These are phyloP conservation scores for Pan paniscus DNA, from an alignment of 2,113 vertebrate species.

Conservation along the genomic window DNA sequence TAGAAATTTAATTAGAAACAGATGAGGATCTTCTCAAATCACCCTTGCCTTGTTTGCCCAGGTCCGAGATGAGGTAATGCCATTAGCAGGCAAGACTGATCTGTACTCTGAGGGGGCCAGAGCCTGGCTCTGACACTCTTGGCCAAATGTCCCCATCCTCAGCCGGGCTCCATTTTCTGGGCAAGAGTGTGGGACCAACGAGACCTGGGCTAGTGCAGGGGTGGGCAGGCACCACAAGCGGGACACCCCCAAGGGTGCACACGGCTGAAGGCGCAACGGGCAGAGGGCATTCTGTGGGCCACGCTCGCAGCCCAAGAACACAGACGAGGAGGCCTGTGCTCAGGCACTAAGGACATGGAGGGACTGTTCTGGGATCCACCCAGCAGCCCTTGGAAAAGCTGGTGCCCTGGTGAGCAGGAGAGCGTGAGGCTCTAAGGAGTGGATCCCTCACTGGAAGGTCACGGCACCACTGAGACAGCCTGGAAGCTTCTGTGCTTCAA, in stretches of 20 bases:
- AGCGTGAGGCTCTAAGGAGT: background rate
- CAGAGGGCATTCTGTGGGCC: too few species aligned
- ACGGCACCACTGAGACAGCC: rapidly evolving
- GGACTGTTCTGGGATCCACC: background rate
- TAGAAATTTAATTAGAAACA: background rate
- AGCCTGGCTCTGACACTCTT: rapidly evolving
- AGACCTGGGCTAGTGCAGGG: background rate
- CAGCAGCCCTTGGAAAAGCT: rapidly evolving
- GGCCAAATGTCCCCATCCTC: background rate
- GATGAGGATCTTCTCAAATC: background rate
- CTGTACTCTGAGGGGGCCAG: rapidly evolving
- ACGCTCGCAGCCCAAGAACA: background rate
- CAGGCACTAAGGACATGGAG: rapidly evolving
- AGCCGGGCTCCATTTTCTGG: rapidly evolving
- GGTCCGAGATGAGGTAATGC: background rate
- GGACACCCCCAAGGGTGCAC: background rate
- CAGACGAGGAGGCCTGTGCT: too few species aligned
- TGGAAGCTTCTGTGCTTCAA: background rate
- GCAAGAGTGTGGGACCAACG: background rate
- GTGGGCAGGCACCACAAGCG: rapidly evolving
- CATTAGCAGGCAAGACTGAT: rapidly evolving
- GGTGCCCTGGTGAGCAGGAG: rapidly evolving
- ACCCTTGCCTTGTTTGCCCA: background rate
- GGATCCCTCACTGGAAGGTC: background rate
- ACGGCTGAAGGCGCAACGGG: rapidly evolving